Percentiles rank a stretch among this genome's conserved stretches.
phyloP scores from a whole-genome alignment of 2,888 invertebrate species.

The Polymixis lichenea region DNA sequence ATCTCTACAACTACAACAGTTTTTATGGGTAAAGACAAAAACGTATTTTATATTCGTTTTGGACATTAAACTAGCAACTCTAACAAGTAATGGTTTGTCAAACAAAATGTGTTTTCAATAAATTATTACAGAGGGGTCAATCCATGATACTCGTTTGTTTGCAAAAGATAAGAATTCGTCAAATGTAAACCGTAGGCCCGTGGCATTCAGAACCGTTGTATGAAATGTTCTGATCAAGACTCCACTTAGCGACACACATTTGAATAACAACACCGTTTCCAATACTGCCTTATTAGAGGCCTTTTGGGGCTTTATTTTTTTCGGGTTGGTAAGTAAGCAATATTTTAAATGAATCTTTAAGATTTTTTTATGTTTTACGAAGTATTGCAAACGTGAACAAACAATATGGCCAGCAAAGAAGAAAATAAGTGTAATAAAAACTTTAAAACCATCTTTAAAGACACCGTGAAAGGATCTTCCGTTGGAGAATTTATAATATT shows the following conservation, averaged over 20 bases:
- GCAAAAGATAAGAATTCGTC: conserved; percentile 44
- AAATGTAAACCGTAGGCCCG: conserved; percentile 29
- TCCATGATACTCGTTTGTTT: conserved; percentile 29
- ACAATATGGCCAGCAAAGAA: neutral
- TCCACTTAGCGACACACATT: conserved; percentile 53
- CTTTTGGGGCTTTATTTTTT: conserved; percentile 29
- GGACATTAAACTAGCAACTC: conserved; percentile 4
- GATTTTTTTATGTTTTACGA: conserved; percentile 5
- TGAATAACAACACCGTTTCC: conserved; percentile 44
- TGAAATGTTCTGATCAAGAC: conserved; percentile 47
- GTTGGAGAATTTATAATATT: conserved; percentile 63
- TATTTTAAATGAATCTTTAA: neutral
- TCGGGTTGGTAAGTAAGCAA: neutral
- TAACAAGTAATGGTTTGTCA: conserved; percentile 11
- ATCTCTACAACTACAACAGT: neutral
- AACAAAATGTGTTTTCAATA: conserved; percentile 20
- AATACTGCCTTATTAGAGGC: conserved; percentile 37
- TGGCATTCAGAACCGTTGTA: conserved; percentile 32
- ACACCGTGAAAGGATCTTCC: conserved; percentile 59
- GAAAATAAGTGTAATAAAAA: conserved; percentile 46
- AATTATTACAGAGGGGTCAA: conserved; percentile 21
- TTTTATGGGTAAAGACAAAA: neutral
- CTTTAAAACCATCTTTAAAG: conserved; percentile 34
- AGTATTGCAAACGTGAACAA: conserved; percentile 4
- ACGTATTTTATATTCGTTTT: neutral